Conservation (phyloP, 30 jellyfish, hydroid and myxozoan genomes). For the Chrysaora quinquecirrha region DNA sequence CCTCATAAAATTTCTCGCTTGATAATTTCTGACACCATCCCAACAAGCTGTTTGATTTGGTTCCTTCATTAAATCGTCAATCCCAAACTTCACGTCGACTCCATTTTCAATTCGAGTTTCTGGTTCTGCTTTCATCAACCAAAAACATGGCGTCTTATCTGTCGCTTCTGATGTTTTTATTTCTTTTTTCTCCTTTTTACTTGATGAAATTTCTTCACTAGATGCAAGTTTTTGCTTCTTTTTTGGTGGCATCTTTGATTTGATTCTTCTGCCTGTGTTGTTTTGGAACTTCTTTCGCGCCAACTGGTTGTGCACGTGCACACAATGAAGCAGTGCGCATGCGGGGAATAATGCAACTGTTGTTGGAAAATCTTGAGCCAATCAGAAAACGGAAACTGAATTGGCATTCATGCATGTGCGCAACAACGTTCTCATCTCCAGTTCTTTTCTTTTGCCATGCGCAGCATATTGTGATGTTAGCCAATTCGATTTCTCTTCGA, state of each 20-base stretch:
- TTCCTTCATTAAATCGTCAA: slow-evolving; percentile 83
- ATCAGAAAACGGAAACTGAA: too few relatives aligned
- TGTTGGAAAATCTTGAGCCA: too few relatives aligned
- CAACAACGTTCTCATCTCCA: too few relatives aligned
- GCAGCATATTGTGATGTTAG: too few relatives aligned
- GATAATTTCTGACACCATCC: slow-evolving; percentile 98
- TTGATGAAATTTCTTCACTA: neutral
- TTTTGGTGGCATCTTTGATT: slow-evolving; percentile 32
- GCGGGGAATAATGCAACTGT: too few relatives aligned
- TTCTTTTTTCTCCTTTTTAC: slow-evolving; percentile 15
- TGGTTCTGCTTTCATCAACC: slow-evolving; percentile 97
- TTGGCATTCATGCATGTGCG: too few relatives aligned
- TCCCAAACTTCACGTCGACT: slow-evolving; percentile 93
- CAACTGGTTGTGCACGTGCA: too few relatives aligned
- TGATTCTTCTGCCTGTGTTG: too few relatives aligned
- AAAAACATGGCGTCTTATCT: slow-evolving; percentile 30
- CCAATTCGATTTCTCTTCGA: too few relatives aligned
- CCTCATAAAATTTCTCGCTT: slow-evolving; percentile 91
- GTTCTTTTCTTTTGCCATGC: too few relatives aligned
- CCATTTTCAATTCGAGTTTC: slow-evolving; percentile 89
- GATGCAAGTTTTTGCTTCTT: slow-evolving; percentile 12
- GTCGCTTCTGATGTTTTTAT: neutral
- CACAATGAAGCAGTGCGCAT: too few relatives aligned
- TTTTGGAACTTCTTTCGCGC: too few relatives aligned
- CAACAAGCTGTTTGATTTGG: slow-evolving; percentile 90